Conservation (phyloP, 2,797 vertebrate species). For the Loris lydekkerianus region DNA sequence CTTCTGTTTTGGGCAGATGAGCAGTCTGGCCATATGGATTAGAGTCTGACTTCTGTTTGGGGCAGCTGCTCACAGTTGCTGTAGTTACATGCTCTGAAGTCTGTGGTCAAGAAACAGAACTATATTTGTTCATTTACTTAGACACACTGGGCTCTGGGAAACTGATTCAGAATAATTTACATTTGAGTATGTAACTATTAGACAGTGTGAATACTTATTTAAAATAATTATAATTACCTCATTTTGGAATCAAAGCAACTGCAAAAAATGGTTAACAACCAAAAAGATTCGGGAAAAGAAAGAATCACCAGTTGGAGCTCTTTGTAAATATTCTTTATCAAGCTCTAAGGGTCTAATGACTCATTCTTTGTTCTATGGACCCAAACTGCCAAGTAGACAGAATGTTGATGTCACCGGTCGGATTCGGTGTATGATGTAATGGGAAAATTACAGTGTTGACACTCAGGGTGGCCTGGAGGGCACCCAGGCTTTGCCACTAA, state of each 20-base stretch:
- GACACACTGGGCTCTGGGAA: background rate
- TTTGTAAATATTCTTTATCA: background rate
- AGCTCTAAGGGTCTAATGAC: background rate
- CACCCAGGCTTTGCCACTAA: background rate
- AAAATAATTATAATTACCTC: background rate
- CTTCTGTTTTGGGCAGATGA: background rate
- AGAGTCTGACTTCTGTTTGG: background rate
- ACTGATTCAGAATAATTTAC: constrained; percentile 37
- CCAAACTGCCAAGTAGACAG: background rate
- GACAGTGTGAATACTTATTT: background rate
- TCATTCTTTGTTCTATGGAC: background rate
- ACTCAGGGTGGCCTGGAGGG: background rate
- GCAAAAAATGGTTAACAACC: constrained; percentile 2
- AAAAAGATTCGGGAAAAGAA: background rate
- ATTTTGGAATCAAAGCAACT: constrained; percentile 20
- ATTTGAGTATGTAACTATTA: background rate
- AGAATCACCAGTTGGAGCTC: background rate
- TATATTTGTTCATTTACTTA: background rate
- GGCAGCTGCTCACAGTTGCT: background rate
- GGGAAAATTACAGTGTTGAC: background rate
- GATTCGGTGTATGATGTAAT: background rate
- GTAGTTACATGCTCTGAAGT: background rate
- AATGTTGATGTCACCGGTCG: background rate
- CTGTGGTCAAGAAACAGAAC: constrained; percentile 1
- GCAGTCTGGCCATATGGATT: background rate